Evolutionary conservation across 92 coral and sea anemone species (phyloP), one percentile per base, ranked within the genome.

Genomic region (Paramuricea clavata): DNA sequence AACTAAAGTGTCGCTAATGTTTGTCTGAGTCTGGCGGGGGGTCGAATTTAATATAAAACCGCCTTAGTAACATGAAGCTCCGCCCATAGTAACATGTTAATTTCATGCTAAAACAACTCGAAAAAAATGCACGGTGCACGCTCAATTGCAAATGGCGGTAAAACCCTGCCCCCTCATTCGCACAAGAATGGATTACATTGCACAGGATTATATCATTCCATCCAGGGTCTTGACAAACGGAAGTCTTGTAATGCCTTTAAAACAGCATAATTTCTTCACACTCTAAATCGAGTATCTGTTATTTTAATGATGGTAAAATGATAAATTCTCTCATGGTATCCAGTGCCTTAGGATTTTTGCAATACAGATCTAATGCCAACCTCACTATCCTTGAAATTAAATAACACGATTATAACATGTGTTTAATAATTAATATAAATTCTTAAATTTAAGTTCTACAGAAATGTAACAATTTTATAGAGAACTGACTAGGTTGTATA

Each of bases 111-210:
- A 71, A 71, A 8, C 2, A 71, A 71, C 77, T 1, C 77, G 77
- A 1, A 43, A 71, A 3, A 4, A 15, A 3, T 39, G 77, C 77
- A 71, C 77, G 77, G 77, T 71, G 77, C 50, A 71, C 36, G 77
- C 77, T 71, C 54, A 71, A 33, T 71, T 71, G 77, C 77, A 33
- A 71, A 71, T 71, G 77, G 77, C 77, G 77, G 77, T 71, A 71
- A 52, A 52, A 3, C 61, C n/a, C n/a, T n/a, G n/a, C n/a, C n/a
- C n/a, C n/a, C n/a, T 59, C 68, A 5, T 26, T 59, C 68, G 23
- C 30, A 26, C 68, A 59, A 5, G 6, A 59, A 19, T n/a, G 6
- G 30, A 59, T 59, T 4, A 59, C 30, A n/a, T 59, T 16, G 5
- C n/a, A n/a, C n/a, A n/a, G n/a, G n/a, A n/a, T n/a, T n/a, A n/a